Percentiles rank a stretch among this genome's conserved stretches.
phyloP scores from a whole-genome alignment of 2,113 vertebrate genomes.

The Himantopus leucocephalus region DNA sequence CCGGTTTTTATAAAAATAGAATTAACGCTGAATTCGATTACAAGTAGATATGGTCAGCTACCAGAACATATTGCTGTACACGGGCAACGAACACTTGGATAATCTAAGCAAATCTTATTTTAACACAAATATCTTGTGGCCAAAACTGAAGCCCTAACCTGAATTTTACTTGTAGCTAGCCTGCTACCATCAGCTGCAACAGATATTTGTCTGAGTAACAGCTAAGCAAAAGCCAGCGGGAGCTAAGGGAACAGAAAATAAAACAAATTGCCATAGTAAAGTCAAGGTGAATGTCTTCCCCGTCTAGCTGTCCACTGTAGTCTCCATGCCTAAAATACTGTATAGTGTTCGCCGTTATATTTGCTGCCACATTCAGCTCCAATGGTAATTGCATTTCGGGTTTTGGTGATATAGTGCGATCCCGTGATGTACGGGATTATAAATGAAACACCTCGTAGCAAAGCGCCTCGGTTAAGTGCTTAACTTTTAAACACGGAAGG shows the following conservation, averaged over 20 bases:
- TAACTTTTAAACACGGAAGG: neutral
- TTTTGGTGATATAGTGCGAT: neutral
- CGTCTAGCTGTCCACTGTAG: neutral
- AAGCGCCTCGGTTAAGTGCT: neutral
- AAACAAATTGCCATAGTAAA: neutral
- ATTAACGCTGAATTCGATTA: neutral
- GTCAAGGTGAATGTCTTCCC: neutral
- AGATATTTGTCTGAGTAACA: neutral
- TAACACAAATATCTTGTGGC: neutral
- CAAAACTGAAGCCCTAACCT: neutral
- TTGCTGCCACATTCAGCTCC: neutral
- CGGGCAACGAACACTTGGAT: neutral
- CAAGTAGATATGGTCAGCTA: neutral
- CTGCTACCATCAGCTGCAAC: neutral
- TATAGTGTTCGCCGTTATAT: neutral
- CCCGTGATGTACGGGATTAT: neutral
- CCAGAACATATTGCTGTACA: neutral
- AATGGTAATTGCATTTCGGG: neutral
- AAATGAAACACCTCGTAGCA: neutral
- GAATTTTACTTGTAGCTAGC: neutral
- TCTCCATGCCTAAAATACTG: neutral
- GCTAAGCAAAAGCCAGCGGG: neutral
- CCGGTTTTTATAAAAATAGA: neutral
- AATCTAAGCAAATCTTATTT: neutral
- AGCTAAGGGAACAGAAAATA: neutral